Conservation (phyloP, 2,113 vertebrate species). For the Carassius gibelio region DNA sequence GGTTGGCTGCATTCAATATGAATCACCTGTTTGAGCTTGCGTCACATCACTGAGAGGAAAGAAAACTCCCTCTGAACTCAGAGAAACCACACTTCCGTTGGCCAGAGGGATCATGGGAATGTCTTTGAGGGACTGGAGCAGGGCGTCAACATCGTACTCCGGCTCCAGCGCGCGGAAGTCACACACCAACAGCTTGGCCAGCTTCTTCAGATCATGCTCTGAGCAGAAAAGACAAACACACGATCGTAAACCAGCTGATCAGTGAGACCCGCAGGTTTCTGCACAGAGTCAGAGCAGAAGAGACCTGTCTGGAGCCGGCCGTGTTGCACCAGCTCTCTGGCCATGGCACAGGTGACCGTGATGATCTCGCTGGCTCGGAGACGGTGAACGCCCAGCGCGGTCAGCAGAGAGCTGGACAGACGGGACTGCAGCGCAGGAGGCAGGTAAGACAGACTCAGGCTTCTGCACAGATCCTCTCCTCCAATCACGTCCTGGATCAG, state of each 20-base stretch:
- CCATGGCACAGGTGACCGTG: constrained; percentile 76
- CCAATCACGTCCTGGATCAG: constrained; percentile 77
- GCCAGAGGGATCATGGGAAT: constrained; percentile 80
- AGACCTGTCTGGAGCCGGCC: constrained; percentile 66
- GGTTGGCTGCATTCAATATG: background rate
- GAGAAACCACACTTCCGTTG: constrained; percentile 73
- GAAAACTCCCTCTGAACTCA: constrained; percentile 70
- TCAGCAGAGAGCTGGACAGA: constrained; percentile 71
- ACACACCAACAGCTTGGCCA: constrained; percentile 78
- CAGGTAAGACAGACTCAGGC: constrained; percentile 78
- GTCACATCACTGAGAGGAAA: constrained; percentile 72
- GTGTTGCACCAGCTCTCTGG: constrained; percentile 66
- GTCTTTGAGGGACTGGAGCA: constrained; percentile 70
- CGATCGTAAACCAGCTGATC: background rate
- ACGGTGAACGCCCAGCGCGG: constrained; percentile 73
- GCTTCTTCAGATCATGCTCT: constrained; percentile 67
- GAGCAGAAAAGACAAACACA: background rate
- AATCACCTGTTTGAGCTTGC: constrained; percentile 65
- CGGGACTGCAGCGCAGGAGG: constrained; percentile 68
- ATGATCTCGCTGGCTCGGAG: constrained; percentile 72
- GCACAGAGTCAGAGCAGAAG: background rate
- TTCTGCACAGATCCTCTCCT: constrained; percentile 69
- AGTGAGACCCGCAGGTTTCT: background rate
- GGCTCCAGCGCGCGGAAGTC: constrained; percentile 78
- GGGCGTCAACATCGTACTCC: constrained; percentile 70